A percentile compares a stretch with the other conserved stretches of the same genome.
phyloP scores from a whole-genome alignment of 2,888 invertebrate species.

The Fragum fragum region DNA sequence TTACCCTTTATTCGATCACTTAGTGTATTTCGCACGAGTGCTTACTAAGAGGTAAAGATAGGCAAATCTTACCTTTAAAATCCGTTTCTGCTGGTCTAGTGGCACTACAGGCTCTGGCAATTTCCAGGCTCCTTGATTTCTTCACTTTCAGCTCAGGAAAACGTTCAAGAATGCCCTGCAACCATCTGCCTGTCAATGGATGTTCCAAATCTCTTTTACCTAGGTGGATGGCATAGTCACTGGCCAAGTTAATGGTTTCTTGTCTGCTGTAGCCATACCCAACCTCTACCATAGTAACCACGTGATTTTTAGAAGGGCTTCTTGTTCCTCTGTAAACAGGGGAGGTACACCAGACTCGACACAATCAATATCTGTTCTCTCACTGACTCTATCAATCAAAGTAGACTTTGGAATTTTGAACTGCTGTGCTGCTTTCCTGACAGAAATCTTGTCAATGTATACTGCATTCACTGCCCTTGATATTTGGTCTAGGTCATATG shows the following conservation, averaged over 20 bases:
- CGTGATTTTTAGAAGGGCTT: conserved; percentile 21
- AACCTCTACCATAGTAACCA: conserved; percentile 32
- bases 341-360: conserved; percentile 16
- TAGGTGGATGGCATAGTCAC: too few species aligned
- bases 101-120: conserved; percentile 35
- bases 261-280: conserved; percentile 36
- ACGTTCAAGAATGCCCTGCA: neutral
- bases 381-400: too few species aligned
- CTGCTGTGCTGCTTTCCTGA: conserved; percentile 13
- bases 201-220: conserved; percentile 2
- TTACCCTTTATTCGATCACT: too few species aligned
- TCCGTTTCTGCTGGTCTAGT: conserved; percentile 9
- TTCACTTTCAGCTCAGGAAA: conserved; percentile 20
- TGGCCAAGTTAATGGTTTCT: too few species aligned
- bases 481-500: conserved; percentile 8
- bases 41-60: too few species aligned
- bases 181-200: neutral
- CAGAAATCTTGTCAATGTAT: conserved; percentile 12
- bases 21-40: too few species aligned
- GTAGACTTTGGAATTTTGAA: neutral
- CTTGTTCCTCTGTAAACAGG: conserved; percentile 22
- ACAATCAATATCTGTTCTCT: conserved; percentile 12
- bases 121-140: neutral
- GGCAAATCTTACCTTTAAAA: too few species aligned
- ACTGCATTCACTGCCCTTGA: too few species aligned